These are phyloP conservation scores for Numenius arquata DNA, from an alignment of 2,113 vertebrate genomes.

Conservation along the genomic window DNA sequence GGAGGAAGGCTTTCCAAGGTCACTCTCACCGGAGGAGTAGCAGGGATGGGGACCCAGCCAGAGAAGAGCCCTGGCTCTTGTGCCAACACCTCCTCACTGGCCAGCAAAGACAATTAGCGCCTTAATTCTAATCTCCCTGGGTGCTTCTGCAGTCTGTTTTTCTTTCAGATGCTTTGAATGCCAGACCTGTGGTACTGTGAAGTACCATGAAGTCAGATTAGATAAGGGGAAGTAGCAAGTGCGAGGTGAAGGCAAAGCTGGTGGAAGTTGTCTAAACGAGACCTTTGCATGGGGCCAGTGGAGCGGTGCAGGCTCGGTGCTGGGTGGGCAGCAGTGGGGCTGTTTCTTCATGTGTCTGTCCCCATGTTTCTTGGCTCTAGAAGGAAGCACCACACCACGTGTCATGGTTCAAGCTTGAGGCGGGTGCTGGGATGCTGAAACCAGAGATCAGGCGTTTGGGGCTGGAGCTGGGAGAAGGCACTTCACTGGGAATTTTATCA, in stretches of 20 bases:
- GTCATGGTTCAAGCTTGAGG: neutral
- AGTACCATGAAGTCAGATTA: constrained; percentile 18
- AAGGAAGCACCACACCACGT: fast-evolving
- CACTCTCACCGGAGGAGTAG: neutral
- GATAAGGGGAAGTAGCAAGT: constrained; percentile 10
- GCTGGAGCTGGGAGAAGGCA: neutral
- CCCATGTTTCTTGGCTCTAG: neutral
- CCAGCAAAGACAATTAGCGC: neutral
- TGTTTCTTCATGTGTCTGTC: fast-evolving
- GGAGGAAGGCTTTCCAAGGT: neutral
- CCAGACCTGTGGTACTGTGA: neutral
- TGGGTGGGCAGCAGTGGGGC: neutral
- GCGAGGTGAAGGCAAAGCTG: neutral
- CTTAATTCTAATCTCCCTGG: neutral
- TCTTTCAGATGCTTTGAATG: constrained; percentile 28
- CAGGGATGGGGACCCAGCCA: fast-evolving
- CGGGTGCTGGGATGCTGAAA: neutral
- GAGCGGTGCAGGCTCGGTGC: fast-evolving
- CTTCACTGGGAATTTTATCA: neutral
- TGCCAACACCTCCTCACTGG: neutral
- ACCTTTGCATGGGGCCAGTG: fast-evolving
- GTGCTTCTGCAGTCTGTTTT: constrained; percentile 1
- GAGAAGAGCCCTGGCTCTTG: too few relatives aligned
- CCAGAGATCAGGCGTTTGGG: neutral
- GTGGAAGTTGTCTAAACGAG: neutral